Percentiles rank a stretch among this genome's conserved stretches.
Conservation (phyloP, 2,113 vertebrate species). For the Sebastes fasciatus region DNA sequence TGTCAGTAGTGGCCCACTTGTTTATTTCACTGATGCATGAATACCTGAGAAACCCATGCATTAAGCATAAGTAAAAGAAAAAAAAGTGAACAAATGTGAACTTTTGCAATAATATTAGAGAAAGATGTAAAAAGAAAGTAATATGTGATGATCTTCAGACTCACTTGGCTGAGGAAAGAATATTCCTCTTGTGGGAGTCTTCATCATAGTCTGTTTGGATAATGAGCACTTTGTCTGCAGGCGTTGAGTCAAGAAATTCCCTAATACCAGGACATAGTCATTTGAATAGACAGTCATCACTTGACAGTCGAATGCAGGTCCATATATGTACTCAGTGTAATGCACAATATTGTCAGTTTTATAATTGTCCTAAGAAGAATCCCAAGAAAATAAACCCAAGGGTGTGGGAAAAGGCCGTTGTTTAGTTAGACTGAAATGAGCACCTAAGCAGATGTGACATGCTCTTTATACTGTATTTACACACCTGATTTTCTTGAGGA, state of each 20-base stretch:
- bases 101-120: not conserved
- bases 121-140: not conserved
- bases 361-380: not conserved
- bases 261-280: conserved; percentile 16
- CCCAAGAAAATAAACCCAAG: not conserved
- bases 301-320: not conserved
- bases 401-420: not conserved
- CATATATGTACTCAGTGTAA: not conserved
- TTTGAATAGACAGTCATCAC: not conserved
- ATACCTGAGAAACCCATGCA: conserved; percentile 38
- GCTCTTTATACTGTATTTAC: conserved; percentile 16
- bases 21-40: conserved; percentile 50
- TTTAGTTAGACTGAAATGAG: not conserved
- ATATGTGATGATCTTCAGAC: not conserved
- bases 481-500: conserved; percentile 89
- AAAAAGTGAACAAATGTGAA: not conserved
- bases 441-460: not conserved
- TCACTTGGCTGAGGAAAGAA: conserved; percentile 60
- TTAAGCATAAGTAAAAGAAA: not conserved
- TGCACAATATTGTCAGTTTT: not conserved
- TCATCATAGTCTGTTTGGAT: conserved; percentile 53
- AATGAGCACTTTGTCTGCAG: conserved; percentile 44
- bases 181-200: conserved; percentile 26
- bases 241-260: conserved; percentile 42
- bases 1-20: not conserved